phyloP scores from a whole-genome alignment of 2,113 vertebrate genomes.

The Nothoprocta pentlandii region DNA sequence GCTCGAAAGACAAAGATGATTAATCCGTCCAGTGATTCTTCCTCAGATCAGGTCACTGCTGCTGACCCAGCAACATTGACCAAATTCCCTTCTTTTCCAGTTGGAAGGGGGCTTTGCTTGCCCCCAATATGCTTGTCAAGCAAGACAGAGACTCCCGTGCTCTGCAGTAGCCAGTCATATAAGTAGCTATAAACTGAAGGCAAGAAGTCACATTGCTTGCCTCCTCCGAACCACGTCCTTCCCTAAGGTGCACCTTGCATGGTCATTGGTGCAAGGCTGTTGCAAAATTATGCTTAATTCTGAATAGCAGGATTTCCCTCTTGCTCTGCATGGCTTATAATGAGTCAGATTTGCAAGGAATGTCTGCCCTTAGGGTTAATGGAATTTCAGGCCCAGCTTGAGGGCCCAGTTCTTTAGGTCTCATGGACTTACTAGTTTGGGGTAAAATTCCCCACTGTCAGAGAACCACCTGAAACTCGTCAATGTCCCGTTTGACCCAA shows the following conservation, averaged over 20 bases:
- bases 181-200: background rate
- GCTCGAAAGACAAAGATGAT: background rate
- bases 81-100: background rate
- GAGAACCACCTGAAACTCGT: background rate
- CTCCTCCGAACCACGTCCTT: background rate
- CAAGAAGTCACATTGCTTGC: background rate
- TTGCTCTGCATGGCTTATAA: background rate
- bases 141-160: background rate
- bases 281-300: background rate
- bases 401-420: background rate
- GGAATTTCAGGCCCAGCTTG: background rate
- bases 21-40: background rate
- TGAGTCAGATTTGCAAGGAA: background rate
- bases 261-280: background rate
- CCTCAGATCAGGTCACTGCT: background rate
- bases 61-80: background rate
- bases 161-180: background rate
- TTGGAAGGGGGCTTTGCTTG: accelerated
- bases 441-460: background rate
- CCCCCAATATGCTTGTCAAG: background rate
- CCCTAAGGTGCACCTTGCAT: accelerated
- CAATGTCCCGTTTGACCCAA: background rate
- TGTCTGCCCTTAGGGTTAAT: background rate
- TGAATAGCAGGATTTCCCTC: background rate
- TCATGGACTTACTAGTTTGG: accelerated